Percentiles rank a stretch among this genome's conserved stretches.
phyloP scores from a whole-genome alignment of 2,797 vertebrate species.

The Hypotaenidia philippensis region DNA sequence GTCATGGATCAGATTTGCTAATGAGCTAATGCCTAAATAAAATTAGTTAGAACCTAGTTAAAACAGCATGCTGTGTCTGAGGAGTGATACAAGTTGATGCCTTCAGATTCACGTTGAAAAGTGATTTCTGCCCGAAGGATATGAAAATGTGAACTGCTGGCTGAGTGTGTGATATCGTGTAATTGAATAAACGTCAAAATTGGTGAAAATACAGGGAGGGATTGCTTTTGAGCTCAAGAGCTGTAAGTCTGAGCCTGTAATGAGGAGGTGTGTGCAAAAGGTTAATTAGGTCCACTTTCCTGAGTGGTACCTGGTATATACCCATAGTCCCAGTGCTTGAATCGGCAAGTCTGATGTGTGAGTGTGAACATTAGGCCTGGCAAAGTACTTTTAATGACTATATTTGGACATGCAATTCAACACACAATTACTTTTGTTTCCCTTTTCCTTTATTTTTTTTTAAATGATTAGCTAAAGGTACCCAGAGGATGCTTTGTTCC shows the following conservation, averaged over 20 bases:
- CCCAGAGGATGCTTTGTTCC: constrained; percentile 38
- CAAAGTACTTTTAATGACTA: neutral
- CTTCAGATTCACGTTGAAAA: neutral
- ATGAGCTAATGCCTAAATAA: constrained; percentile 29
- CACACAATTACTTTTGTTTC: constrained; percentile 8
- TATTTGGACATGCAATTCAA: neutral
- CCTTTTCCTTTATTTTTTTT: neutral
- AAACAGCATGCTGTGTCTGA: neutral
- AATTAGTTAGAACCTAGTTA: constrained; percentile 26
- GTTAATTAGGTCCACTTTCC: neutral
- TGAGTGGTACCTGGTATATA: neutral
- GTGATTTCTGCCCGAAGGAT: neutral
- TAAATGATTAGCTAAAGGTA: neutral
- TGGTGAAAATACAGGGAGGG: neutral
- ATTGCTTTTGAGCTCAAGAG: neutral
- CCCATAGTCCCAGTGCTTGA: neutral
- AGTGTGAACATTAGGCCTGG: neutral
- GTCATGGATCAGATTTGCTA: constrained; percentile 3
- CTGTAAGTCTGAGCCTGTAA: neutral
- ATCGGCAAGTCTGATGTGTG: neutral
- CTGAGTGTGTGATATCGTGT: neutral
- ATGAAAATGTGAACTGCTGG: neutral
- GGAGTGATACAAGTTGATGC: neutral
- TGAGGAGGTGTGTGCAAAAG: neutral
- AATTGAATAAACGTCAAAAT: neutral